Evolutionary conservation across 2,113 vertebrate species (phyloP).

Genomic region (Rafetus swinhoei): DNA sequence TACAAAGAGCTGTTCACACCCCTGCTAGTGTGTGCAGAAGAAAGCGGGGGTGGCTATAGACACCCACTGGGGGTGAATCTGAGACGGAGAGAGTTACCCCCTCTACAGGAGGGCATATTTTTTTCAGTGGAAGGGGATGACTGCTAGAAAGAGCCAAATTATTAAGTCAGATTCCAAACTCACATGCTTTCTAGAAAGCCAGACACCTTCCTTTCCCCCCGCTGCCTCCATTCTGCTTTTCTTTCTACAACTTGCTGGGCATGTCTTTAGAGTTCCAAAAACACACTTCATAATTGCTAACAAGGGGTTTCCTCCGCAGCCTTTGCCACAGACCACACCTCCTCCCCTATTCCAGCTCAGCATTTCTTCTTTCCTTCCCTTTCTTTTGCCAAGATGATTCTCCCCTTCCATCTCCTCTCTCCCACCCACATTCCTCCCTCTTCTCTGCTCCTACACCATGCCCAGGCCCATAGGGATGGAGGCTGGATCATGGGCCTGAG

Average conservation of each 20-base stretch:
- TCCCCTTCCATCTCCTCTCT: neutral
- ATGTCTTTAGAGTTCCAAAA: neutral
- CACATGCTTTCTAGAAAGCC: neutral
- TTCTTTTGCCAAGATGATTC: neutral
- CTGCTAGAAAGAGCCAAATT: neutral
- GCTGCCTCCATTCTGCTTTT: neutral
- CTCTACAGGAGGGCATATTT: neutral
- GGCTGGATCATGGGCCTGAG: neutral
- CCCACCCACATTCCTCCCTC: neutral
- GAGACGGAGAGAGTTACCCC: neutral
- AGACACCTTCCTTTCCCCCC: neutral
- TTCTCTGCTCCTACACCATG: neutral
- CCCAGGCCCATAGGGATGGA: neutral
- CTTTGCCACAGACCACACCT: neutral
- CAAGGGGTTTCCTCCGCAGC: neutral
- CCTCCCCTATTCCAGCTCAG: neutral
- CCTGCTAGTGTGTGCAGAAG: accelerated
- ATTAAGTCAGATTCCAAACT: neutral
- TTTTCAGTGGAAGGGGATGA: neutral
- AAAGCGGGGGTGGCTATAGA: neutral
- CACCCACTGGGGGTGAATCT: neutral
- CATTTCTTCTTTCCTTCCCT: neutral
- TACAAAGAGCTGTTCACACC: accelerated
- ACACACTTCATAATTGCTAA: neutral
- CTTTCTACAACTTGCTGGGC: neutral